These are phyloP conservation scores for Prolemur simus DNA, from an alignment of 2,113 vertebrate genomes.

Conservation along the genomic window DNA sequence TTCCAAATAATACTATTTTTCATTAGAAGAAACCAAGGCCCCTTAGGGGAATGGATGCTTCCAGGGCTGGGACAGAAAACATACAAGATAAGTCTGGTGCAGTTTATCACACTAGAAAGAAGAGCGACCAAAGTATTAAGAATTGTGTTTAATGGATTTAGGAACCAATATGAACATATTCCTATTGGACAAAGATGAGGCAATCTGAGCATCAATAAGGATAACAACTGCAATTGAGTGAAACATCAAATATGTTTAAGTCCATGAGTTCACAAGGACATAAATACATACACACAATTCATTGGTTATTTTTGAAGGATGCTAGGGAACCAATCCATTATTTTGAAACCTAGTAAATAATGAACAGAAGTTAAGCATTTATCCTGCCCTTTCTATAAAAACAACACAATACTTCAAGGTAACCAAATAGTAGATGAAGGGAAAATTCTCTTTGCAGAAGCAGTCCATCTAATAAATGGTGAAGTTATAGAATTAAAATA, in stretches of 20 bases:
- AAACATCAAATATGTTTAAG: constrained; percentile 22
- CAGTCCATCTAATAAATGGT: background rate
- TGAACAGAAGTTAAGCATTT: background rate
- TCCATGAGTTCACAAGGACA: background rate
- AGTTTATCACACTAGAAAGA: background rate
- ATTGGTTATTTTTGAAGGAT: background rate
- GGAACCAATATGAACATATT: background rate
- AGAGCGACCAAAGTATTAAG: background rate
- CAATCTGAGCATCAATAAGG: background rate
- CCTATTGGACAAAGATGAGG: background rate
- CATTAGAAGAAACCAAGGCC: background rate
- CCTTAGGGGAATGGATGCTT: background rate
- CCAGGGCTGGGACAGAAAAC: background rate
- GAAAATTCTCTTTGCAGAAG: background rate
- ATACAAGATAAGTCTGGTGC: background rate
- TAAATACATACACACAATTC: background rate
- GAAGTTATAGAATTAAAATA: background rate
- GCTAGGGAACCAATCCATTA: background rate
- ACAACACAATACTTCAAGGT: background rate
- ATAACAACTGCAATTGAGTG: background rate
- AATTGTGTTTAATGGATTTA: background rate
- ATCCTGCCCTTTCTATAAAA: background rate
- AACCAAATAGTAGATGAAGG: background rate
- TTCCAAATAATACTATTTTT: background rate
- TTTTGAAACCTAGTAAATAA: background rate